phyloP scores from a whole-genome alignment of 1,140 invertebrate species.

The Pararge aegeria region DNA sequence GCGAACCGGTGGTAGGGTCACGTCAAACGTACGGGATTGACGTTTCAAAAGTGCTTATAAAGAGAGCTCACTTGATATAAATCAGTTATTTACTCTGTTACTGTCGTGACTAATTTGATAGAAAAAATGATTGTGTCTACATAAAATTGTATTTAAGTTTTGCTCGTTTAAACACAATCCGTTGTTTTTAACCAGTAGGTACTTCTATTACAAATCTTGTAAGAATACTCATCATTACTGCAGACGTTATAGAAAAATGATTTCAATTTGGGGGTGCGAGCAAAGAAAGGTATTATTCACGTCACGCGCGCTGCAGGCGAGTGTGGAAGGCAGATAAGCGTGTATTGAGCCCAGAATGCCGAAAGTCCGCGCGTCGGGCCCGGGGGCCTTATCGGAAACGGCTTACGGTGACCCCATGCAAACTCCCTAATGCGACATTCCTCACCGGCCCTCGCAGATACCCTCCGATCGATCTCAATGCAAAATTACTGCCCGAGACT shows the following conservation, averaged over 20 bases:
- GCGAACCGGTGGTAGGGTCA: too few species aligned
- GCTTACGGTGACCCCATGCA: constrained; percentile 76
- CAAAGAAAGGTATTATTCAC: constrained; percentile 65
- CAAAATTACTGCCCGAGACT: constrained; percentile 50
- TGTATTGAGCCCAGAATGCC: constrained; percentile 53
- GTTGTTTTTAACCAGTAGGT: too few species aligned
- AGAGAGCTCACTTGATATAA: too few species aligned
- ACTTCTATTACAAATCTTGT: neutral
- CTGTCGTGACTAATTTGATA: too few species aligned
- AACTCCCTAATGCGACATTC: constrained; percentile 73
- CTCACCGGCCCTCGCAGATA: constrained; percentile 47
- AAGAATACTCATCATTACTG: constrained; percentile 29
- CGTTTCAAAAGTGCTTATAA: too few species aligned
- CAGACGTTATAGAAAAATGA: constrained; percentile 60
- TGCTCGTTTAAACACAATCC: too few species aligned
- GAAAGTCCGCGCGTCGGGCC: constrained; percentile 51
- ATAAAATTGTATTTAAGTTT: too few species aligned
- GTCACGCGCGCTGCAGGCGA: constrained; percentile 62
- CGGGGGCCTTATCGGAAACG: constrained; percentile 76
- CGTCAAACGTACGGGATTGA: too few species aligned
- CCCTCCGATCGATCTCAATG: constrained; percentile 74
- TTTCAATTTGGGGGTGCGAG: constrained; percentile 64
- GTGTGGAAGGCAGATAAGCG: constrained; percentile 71
- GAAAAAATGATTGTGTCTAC: too few species aligned
- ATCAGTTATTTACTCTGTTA: too few species aligned